Percentiles rank a stretch among this genome's conserved stretches.
These are phyloP conservation scores for Meleagris gallopavo DNA, from an alignment of 2,113 vertebrate species.

Conservation along the genomic window DNA sequence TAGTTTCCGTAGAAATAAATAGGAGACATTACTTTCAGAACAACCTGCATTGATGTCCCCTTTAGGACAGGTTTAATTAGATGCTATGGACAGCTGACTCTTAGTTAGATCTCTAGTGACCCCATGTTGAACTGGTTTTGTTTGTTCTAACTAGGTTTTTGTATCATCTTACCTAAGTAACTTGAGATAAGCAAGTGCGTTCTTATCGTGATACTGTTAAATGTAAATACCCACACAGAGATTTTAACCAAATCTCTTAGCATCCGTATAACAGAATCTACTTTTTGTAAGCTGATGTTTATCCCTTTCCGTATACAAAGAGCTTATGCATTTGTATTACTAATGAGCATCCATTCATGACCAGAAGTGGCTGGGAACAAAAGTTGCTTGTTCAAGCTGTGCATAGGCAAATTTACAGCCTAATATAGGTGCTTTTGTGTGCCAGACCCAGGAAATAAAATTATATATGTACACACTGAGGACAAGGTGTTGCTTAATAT, in stretches of 20 bases:
- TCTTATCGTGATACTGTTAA: neutral
- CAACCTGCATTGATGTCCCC: neutral
- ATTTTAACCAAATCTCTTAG: neutral
- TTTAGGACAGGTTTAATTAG: neutral
- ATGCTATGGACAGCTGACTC: neutral
- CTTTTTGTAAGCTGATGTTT: neutral
- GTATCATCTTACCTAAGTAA: neutral
- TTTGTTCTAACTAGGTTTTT: neutral
- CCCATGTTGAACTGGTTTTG: neutral
- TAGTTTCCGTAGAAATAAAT: neutral
- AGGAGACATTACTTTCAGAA: neutral
- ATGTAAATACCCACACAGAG: neutral
- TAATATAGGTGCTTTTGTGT: neutral
- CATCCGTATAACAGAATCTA: neutral
- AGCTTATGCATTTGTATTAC: neutral
- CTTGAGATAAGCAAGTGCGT: neutral
- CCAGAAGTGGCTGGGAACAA: neutral
- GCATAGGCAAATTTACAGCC: neutral
- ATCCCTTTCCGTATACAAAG: neutral
- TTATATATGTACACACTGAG: neutral
- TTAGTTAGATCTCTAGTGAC: neutral
- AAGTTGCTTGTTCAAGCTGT: neutral
- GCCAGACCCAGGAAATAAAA: neutral
- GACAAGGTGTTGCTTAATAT: neutral
- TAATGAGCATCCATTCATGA: neutral